Evolutionary conservation across 1,140 invertebrate species (phyloP), one percentile per base, ranked within the genome.

Genomic region (Diorhabda carinulata): DNA sequence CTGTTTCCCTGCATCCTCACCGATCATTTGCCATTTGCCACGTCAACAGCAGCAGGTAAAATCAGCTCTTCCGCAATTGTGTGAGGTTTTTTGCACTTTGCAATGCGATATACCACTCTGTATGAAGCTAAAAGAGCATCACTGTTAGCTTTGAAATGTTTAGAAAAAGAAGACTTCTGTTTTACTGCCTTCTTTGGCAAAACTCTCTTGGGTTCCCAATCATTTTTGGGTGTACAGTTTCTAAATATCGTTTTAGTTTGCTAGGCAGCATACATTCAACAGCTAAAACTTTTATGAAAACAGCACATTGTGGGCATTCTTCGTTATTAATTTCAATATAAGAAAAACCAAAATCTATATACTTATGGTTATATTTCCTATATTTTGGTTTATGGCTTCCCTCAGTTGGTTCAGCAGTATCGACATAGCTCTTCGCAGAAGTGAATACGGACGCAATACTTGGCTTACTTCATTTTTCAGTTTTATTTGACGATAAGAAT

Each of bases 1-100:
- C 69, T 72, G 68, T 67, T 73, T 72, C 62, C 66, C 66, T 60
- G 66, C 64, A 64, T 68, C 56, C 62, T 67, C 43, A 66, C 66
- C 62, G 42, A 67, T 70, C 72, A 70, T 63, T 65, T n/a, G n/a
- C 44, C 61, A 2, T 75, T 68, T 66, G 69, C 72, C 62, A 78
- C 76, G 72, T 77, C 76, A 57, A 77, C 57, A 68, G 70, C 72
- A 56, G 71, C 73, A 68, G 72, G 75, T 73, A 76, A 70, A 73
- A 77, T 76, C 58, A 78, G 58, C 7, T 70, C 3, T 69, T 73
- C 70, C 5, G 72, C 66, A 65, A 73, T 71, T 41, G 43, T 64
- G 9, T 66, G 45, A 9, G 57, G 43, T 42, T 70, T 66, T 61
- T 45, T 7, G 8, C 3, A 40, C n/a, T 1, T 25, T 25, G 25